A percentile compares a stretch with the other conserved stretches of the same genome.
phyloP scores from a whole-genome alignment of 2,888 invertebrate species.

The Ochropleura leucogaster region DNA sequence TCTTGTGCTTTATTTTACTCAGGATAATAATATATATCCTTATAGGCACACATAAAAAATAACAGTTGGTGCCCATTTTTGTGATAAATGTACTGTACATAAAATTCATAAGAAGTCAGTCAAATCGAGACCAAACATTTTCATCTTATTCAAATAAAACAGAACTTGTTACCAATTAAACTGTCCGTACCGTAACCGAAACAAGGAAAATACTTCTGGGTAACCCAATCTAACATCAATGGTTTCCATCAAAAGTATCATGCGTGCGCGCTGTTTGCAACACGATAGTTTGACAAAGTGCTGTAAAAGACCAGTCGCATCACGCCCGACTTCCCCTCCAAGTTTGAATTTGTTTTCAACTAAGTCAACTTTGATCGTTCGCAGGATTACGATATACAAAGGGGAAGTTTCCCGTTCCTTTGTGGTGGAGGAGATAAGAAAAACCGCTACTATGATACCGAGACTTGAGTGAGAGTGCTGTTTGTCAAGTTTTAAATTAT shows the following conservation, averaged over 20 bases:
- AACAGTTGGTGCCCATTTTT: too few species aligned
- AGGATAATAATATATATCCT: too few species aligned
- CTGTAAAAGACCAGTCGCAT: slow-evolving; percentile 59
- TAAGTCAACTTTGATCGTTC: slow-evolving; percentile 69
- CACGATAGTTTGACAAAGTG: slow-evolving; percentile 61
- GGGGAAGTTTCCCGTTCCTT: slow-evolving; percentile 60
- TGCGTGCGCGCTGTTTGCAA: slow-evolving; percentile 44
- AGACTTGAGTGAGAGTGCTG: slow-evolving; percentile 43
- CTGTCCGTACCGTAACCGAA: background rate
- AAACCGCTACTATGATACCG: slow-evolving; percentile 61
- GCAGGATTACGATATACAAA: slow-evolving; percentile 66
- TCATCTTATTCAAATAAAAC: background rate
- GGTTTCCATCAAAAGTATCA: slow-evolving; percentile 25
- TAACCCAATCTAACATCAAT: slow-evolving; percentile 41
- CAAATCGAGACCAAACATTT: background rate
- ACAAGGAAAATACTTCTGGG: slow-evolving; percentile 27
- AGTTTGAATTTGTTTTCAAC: slow-evolving; percentile 70
- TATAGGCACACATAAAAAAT: too few species aligned
- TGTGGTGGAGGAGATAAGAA: slow-evolving; percentile 63
- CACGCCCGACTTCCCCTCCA: slow-evolving; percentile 58
- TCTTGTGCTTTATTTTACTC: too few species aligned
- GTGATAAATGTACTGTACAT: too few species aligned
- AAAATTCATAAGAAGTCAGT: background rate
- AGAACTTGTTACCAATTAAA: background rate
- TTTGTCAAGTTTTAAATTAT: slow-evolving; percentile 65